Base-by-base conservation (phyloP, 1,140 invertebrate species). In the Hyphantria cunea region DNA sequence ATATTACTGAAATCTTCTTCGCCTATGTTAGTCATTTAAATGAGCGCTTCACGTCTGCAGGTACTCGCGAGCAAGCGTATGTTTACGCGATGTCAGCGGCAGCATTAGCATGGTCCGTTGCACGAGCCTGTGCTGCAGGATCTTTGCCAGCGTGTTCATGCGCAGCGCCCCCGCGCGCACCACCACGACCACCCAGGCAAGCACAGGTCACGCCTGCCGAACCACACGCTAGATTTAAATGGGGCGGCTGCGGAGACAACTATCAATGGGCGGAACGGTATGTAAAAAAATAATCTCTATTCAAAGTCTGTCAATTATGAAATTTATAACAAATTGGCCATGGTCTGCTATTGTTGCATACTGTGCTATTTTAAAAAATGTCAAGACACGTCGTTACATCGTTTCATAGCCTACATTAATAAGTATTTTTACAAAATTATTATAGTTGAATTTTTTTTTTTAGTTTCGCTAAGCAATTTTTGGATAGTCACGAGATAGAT, bases 201-300 rank as follows among this genome's bases (percentile, higher is more conserved):
- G 84, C 82, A 13, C 75, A 66, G 17, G 49, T 76, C 17, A 78
- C 76, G 17, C 77, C 83, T 5, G 51, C 85, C 0, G 82, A 86
- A 51, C 85, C 84, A 13, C 84, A 89, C 33, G 80, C 83, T 7
- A 55, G 83, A n/a, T 91, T 91, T 70, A 94, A 96, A 70, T 98
- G 96, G 96, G 97, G 97, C 32, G 97, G 97, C 5, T 98, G 98
- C 86, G 96, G 96, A 1, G 97, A 98, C 78, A 98, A 99, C 83
- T 94, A 96, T 13, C 95, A 97, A 81, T 91, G 90, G 90, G 88
- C 90, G 10, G 85, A 90, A 48, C 83, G 88, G 82, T 60, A 51
- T 13, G 31, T 12, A 11, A 7, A 45, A 45, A 45, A 32, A 31
- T 33, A 12, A 32, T 1, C 4, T 15, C 1, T 34, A 37, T 2